Evolutionary conservation across 1,140 invertebrate species (phyloP), one percentile per base, ranked within the genome.

Genomic region (Achatina immaculata): DNA sequence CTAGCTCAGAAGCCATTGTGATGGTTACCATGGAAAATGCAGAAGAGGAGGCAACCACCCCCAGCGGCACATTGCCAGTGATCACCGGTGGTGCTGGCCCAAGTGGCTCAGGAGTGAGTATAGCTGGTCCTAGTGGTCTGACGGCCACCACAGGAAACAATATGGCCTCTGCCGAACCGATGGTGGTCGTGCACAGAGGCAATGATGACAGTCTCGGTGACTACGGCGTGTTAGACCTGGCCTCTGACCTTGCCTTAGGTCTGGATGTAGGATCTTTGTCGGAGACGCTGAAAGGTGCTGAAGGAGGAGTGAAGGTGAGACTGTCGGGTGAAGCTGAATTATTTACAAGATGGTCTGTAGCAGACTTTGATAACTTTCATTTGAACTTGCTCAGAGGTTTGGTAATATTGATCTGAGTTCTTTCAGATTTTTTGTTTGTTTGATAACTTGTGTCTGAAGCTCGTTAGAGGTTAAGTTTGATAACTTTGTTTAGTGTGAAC

Each of bases 1-100:
- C 96, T 21, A 94, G 95, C 72, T 85, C 85, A 40, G 87, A 89
- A 94, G 71, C 87, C 34, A 82, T 86, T 66, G 87, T 90, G 31
- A 84, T 85, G 76, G 87, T 85, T 38, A 89, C 85, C 73, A 87
- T 90, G 40, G 87, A 88, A 58, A 83, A 85, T 55, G 86, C 88
- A 21, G 89, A 90, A 16, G 88, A 89, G 43, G 76, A 55, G 21
- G 78, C 58, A 16, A 83, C 62, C 75, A 78, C 69, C 28, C 69
- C 71, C 7, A 45, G 42, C 28, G 34, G 58, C 58, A 45, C 62
- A 36, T 48, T 21, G 0, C 58, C 3, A n/a, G 40, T 34, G n/a
- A 76, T 76, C 7, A 62, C 51, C 34, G 40, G 42, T 2, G 31
- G 31, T 66, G 42, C 77, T 42, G 42, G 77, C n/a, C 65, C 66